Conservation (phyloP, 2,888 invertebrate genomes). For the Melipona bicolor region DNA sequence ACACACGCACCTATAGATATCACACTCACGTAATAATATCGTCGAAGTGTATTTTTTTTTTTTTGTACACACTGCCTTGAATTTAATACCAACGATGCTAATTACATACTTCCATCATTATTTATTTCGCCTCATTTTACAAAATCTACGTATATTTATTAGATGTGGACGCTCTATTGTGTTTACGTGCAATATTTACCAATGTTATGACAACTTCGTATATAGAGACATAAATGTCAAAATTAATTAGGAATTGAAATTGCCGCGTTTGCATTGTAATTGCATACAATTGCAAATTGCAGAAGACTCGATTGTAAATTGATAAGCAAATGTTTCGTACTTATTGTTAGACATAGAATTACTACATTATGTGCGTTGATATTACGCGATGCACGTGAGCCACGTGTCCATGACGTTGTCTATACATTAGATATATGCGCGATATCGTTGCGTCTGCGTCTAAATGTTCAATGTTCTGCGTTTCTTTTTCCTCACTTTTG, state of each 20-base stretch:
- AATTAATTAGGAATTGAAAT: not conserved
- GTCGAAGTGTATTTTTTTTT: not conserved
- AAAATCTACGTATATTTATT: not conserved
- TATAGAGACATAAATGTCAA: not conserved
- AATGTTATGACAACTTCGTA: not conserved
- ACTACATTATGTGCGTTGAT: not conserved
- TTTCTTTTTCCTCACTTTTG: not conserved
- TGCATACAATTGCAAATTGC: not conserved
- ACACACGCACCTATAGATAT: not conserved
- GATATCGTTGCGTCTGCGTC: slow-evolving; percentile 8
- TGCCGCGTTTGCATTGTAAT: not conserved
- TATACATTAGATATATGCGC: slow-evolving; percentile 36
- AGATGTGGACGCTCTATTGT: not conserved
- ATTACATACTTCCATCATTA: not conserved
- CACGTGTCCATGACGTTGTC: slow-evolving; percentile 57
- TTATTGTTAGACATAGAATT: not conserved
- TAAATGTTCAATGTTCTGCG: slow-evolving; percentile 3
- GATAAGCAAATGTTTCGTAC: not conserved
- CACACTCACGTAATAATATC: not conserved
- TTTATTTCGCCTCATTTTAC: not conserved
- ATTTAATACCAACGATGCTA: not conserved
- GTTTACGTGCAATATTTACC: not conserved
- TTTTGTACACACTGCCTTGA: not conserved
- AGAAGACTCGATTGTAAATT: not conserved
- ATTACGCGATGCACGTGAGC: slow-evolving; percentile 45